A percentile compares a stretch with the other conserved stretches of the same genome.
Evolutionary conservation across 2,797 vertebrate genomes (phyloP).

Genomic region (Silurus aristotelis): DNA sequence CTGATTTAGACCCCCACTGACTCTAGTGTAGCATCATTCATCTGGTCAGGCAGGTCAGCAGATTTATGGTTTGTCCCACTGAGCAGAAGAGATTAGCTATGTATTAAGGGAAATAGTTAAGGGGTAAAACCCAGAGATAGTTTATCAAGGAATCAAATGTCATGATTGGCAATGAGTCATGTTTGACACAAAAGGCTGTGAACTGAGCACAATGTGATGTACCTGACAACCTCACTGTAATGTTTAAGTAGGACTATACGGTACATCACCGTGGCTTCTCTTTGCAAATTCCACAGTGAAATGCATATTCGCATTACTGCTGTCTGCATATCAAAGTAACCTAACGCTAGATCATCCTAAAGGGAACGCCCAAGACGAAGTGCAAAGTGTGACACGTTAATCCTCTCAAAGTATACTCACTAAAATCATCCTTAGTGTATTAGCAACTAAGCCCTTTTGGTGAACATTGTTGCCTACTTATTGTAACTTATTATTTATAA

Average conservation of each 20-base stretch:
- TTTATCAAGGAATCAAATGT: slow-evolving; percentile 20
- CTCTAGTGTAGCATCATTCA: slow-evolving; percentile 70
- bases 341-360: slow-evolving; percentile 54
- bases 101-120: slow-evolving; percentile 39
- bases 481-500: background rate
- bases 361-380: slow-evolving; percentile 63
- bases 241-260: slow-evolving; percentile 35
- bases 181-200: too few species aligned
- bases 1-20: slow-evolving; percentile 62
- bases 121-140: slow-evolving; percentile 23
- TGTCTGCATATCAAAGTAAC: slow-evolving; percentile 69
- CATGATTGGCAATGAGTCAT: background rate
- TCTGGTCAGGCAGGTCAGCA: slow-evolving; percentile 63
- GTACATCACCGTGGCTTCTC: slow-evolving; percentile 38
- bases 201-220: background rate
- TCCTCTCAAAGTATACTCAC: slow-evolving; percentile 65
- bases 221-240: background rate
- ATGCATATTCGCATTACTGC: slow-evolving; percentile 38
- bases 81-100: slow-evolving; percentile 62
- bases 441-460: slow-evolving; percentile 20
- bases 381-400: slow-evolving; percentile 67
- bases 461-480: background rate
- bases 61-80: slow-evolving; percentile 78
- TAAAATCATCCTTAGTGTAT: slow-evolving; percentile 31
- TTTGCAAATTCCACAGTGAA: background rate